These are phyloP conservation scores for Macroteleia sp. DNA, from an alignment of 2,888 invertebrate species.

Conservation along the genomic window DNA sequence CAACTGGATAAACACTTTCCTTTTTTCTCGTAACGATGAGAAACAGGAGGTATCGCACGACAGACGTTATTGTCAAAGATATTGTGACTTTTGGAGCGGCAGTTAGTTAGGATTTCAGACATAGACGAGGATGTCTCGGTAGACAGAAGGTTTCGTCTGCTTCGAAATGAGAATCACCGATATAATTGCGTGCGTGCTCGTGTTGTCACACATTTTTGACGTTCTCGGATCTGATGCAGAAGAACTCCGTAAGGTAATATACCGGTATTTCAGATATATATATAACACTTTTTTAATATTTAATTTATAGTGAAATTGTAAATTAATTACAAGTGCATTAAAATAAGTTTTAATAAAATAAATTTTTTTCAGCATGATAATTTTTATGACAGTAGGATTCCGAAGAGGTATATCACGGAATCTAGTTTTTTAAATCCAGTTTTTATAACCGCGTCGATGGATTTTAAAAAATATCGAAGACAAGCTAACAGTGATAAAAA, in stretches of 20 bases:
- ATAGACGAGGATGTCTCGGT: constrained; percentile 9
- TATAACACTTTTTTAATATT: too few species aligned
- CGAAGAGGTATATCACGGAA: not conserved
- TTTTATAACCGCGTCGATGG: not conserved
- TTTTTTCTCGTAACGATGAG: constrained; percentile 9
- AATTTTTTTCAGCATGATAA: constrained; percentile 9
- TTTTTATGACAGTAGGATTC: constrained; percentile 2
- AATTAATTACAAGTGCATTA: too few species aligned
- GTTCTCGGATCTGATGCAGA: constrained; percentile 7
- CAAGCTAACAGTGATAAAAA: constrained; percentile 40
- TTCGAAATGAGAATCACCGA: constrained; percentile 37
- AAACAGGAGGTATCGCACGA: constrained; percentile 21
- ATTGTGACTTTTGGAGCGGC: constrained; percentile 46
- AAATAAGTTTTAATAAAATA: not conserved
- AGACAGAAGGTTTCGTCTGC: not conserved
- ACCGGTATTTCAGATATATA: too few species aligned
- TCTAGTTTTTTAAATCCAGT: not conserved
- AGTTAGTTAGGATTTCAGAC: constrained; percentile 23
- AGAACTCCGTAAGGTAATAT: constrained; percentile 11
- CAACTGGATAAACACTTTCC: constrained; percentile 21
- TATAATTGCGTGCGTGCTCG: constrained; percentile 19
- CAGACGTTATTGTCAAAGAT: constrained; percentile 42
- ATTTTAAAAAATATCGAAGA: constrained; percentile 25
- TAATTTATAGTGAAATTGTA: too few species aligned
- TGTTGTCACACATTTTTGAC: constrained; percentile 21